Conservation (phyloP, 2,888 invertebrate species). For the Pheosia tremula region DNA sequence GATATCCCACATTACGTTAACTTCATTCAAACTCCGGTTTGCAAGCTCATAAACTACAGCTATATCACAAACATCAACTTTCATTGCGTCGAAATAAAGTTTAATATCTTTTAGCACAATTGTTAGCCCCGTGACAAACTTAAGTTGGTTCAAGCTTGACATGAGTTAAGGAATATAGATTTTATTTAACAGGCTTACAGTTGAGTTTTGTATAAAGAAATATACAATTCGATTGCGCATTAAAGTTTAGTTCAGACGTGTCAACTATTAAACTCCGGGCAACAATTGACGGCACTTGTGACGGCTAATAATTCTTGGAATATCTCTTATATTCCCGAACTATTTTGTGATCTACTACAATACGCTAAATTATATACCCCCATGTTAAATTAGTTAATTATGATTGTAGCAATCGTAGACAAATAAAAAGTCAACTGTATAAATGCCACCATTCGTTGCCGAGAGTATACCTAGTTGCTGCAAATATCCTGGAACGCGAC, state of each 20-base stretch:
- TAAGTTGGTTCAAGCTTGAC: constrained; percentile 28
- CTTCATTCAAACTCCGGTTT: constrained; percentile 66
- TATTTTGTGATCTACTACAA: too few species aligned
- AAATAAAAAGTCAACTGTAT: too few species aligned
- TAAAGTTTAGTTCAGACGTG: constrained; percentile 19
- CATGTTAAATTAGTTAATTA: too few species aligned
- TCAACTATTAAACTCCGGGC: constrained; percentile 9
- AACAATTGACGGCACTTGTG: too few species aligned
- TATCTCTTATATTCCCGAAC: too few species aligned
- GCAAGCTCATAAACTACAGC: constrained; percentile 25
- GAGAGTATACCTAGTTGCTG: too few species aligned
- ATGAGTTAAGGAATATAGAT: constrained; percentile 27
- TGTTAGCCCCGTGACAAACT: constrained; percentile 31
- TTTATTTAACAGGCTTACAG: constrained; percentile 20
- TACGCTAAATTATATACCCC: too few species aligned
- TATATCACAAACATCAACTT: constrained; percentile 39
- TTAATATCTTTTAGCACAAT: constrained; percentile 31
- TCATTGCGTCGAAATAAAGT: constrained; percentile 25
- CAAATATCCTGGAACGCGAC: too few species aligned
- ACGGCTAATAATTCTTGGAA: too few species aligned
- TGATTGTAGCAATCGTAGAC: too few species aligned
- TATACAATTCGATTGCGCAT: constrained; percentile 34
- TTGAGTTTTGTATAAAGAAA: constrained; percentile 24
- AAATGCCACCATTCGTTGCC: too few species aligned
- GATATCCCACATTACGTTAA: constrained; percentile 79